Evolutionary conservation across 2,888 invertebrate species (phyloP).

Genomic region (Lomographa bimaculata): DNA sequence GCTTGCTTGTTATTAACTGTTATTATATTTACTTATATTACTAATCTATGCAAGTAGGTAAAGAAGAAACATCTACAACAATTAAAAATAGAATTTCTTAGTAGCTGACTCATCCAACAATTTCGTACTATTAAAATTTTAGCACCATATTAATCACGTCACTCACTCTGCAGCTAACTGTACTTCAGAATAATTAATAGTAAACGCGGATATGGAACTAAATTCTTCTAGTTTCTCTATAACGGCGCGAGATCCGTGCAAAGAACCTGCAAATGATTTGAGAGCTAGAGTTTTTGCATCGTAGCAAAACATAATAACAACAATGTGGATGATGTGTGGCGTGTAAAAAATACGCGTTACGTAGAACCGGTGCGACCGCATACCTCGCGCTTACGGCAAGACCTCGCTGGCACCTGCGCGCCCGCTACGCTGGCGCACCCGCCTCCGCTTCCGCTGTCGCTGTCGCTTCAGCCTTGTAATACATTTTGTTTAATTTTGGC

Average conservation of each 20-base stretch:
- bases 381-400: constrained; percentile 77
- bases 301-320: constrained; percentile 78
- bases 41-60: no score
- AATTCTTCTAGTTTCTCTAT: constrained; percentile 37
- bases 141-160: constrained; percentile 28
- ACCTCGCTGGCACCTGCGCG: constrained; percentile 64
- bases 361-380: constrained; percentile 82
- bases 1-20: no score
- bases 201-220: constrained; percentile 35
- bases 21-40: no score
- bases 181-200: constrained; percentile 20
- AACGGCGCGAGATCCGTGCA: constrained; percentile 30
- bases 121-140: constrained; percentile 24
- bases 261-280: constrained; percentile 16
- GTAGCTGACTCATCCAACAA: constrained; percentile 5
- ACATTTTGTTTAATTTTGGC: no score
- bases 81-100: no score
- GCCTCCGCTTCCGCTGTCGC: constrained; percentile 30
- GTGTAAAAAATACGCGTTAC: constrained; percentile 78
- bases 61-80: no score
- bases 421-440: constrained; percentile 33
- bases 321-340: constrained; percentile 79
- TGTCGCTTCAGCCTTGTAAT: constrained; percentile 8
- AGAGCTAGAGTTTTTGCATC: constrained; percentile 64
- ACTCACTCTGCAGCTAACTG: constrained; percentile 34